Conservation (phyloP, 2,888 invertebrate species). For the Ophioninae sp. region DNA sequence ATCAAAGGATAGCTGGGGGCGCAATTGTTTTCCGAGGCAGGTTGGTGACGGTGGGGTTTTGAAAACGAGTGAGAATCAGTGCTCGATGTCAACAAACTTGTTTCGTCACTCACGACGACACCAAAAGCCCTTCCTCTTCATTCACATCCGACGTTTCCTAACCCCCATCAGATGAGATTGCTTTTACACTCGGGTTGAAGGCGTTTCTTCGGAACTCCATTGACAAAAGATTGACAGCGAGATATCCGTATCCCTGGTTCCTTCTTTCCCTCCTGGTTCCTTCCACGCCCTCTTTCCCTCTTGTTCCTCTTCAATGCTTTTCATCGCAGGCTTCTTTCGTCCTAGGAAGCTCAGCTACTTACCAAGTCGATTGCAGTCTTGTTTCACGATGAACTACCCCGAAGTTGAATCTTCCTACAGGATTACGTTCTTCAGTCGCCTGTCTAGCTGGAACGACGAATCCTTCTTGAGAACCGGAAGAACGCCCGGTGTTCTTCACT, state of each 20-base stretch:
- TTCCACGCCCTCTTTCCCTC: neutral
- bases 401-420: slow-evolving; percentile 12
- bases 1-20: slow-evolving; percentile 67
- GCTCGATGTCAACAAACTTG: slow-evolving; percentile 27
- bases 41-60: slow-evolving; percentile 1
- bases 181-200: slow-evolving; percentile 7
- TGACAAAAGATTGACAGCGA: slow-evolving; percentile 7
- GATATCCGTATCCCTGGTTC: neutral
- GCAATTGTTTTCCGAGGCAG: slow-evolving; percentile 68
- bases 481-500: slow-evolving; percentile 56
- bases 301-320: neutral
- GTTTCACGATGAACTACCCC: neutral
- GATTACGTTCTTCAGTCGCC: slow-evolving; percentile 32
- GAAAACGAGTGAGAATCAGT: slow-evolving; percentile 32
- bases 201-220: neutral
- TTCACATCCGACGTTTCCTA: slow-evolving; percentile 67
- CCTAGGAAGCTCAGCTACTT: slow-evolving; percentile 16
- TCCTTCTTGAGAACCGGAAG: slow-evolving; percentile 49
- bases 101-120: slow-evolving; percentile 57
- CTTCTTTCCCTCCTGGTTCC: too few relatives aligned
- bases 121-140: slow-evolving; percentile 70
- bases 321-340: slow-evolving; percentile 17
- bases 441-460: slow-evolving; percentile 68
- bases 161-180: neutral
- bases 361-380: slow-evolving; percentile 6